Conservation (phyloP, 53 echinoderm and acorn worm species). For the Henricia sp. region DNA sequence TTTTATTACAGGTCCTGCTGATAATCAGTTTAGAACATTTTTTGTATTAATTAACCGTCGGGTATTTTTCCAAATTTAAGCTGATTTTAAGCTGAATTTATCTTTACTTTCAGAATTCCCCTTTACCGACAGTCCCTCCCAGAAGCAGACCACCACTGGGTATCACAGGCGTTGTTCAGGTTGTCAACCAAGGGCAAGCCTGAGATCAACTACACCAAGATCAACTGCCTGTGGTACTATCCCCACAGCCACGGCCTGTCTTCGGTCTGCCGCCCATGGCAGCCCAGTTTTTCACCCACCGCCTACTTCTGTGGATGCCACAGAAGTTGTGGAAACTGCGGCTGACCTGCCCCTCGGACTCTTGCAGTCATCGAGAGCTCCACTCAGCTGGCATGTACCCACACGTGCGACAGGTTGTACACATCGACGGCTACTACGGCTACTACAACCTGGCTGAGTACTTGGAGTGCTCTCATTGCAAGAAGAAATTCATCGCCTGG, state of each 20-base stretch:
- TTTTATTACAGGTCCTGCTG: no score
- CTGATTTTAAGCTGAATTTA: no score
- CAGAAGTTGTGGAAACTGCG: conserved; percentile 43
- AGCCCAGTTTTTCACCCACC: conserved; percentile 19
- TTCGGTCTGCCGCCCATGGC: conserved; percentile 34
- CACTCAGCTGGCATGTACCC: conserved; percentile 4
- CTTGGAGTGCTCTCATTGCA: no score
- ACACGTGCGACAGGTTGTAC: no score
- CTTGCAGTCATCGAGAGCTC: no score
- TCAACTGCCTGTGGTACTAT: conserved; percentile 54
- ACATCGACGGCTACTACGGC: no score
- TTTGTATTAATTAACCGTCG: no score
- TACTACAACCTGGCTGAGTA: no score
- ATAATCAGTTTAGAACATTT: no score
- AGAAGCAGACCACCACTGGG: conserved; percentile 62
- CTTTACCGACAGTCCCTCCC: conserved; percentile 63
- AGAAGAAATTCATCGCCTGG: no score
- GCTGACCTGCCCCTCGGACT: conserved; percentile 52
- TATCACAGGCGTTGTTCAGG: conserved; percentile 59
- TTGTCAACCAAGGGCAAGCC: conserved; percentile 31
- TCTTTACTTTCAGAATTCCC: no score
- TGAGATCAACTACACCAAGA: conserved; percentile 29
- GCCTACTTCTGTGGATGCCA: conserved; percentile 68
- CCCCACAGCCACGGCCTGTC: conserved; percentile 46
- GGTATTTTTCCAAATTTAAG: no score